Conservation (phyloP, 1,140 invertebrate genomes). For the Choristoneura fumiferana region DNA sequence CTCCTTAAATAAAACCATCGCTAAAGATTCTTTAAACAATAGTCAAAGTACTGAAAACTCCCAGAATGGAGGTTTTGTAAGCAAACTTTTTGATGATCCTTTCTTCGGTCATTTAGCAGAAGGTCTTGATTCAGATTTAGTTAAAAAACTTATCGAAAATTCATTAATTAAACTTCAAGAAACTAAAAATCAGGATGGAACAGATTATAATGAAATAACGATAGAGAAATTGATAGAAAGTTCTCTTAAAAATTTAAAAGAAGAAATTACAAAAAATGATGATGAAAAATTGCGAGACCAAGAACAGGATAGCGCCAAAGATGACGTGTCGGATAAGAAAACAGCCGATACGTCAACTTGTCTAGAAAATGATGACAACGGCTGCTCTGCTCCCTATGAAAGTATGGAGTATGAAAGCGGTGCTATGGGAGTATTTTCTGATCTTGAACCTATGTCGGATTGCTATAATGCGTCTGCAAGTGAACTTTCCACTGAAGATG, state of each 20-base stretch:
- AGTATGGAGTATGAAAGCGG: constrained; percentile 79
- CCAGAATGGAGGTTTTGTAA: constrained; percentile 72
- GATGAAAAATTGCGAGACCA: constrained; percentile 31
- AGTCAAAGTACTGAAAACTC: constrained; percentile 34
- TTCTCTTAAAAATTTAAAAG: constrained; percentile 78
- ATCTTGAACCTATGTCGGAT: constrained; percentile 80
- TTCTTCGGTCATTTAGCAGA: constrained; percentile 81
- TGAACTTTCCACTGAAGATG: constrained; percentile 80
- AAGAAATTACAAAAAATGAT: constrained; percentile 54
- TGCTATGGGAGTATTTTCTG: constrained; percentile 71
- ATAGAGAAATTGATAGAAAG: constrained; percentile 80
- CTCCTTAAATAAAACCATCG: constrained; percentile 23
- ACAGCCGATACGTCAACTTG: constrained; percentile 28
- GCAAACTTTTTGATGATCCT: constrained; percentile 80
- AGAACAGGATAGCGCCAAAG: constrained; percentile 32
- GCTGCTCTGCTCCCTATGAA: constrained; percentile 79
- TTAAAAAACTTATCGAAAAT: constrained; percentile 82
- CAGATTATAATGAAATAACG: constrained; percentile 79
- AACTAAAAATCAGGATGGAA: constrained; percentile 74
- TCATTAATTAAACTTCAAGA: constrained; percentile 81
- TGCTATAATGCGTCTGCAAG: constrained; percentile 83
- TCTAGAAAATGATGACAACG: constrained; percentile 61
- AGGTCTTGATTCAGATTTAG: constrained; percentile 79
- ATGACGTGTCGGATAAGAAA: constrained; percentile 36
- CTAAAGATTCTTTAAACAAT: constrained; percentile 24